Base-by-base conservation (phyloP, 2,888 invertebrate species). In the Congeria kusceri region DNA sequence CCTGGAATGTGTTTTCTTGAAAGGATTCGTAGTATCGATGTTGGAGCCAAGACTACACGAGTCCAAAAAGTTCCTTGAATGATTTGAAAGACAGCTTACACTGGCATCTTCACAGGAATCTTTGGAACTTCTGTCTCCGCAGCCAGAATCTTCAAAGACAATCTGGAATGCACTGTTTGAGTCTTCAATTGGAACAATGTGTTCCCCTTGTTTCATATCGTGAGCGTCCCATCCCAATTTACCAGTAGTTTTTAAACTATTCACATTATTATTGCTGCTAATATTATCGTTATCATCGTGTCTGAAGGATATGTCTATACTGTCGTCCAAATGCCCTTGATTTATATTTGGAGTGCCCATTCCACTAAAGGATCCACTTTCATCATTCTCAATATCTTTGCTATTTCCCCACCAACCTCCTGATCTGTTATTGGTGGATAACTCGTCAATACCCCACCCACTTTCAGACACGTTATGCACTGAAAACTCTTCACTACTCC, bases 81-180 rank as follows among this genome's bases (percentile, higher is more conserved):
- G 59, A 25, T 66, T 71, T 4, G 47, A 66, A 18, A 20, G 59
- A 28, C 69, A 67, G 20, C 71, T 71, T 58, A 80, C 77, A 53
- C 80, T 75, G 18, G 83, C 67, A 67, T 82, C 85, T 77, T 72
- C 80, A 15, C 62, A 64, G 11, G 80, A 80, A 62, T 76, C 83
- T 53, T 84, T 81, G 13, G 85, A 83, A 68, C 85, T 86, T 83
- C 86, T 86, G 18, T 89, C 85, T 23, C 72, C 89, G 74, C 90
- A 91, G 25, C 91, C 92, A 9, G 93, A 92, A 80, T 91, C 91
- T 80, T 94, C 94, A 89, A 95, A 95, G 44, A 94, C 93, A 59
- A 95, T 94, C 76, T 83, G 85, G 23, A 93, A 94, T 0, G 95
- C 95, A 86, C 95, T 94, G 66, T 91, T 82, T 7, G 68, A 65